Conservation (phyloP, 2,888 invertebrate species). For the Lacanobia wlatinum region DNA sequence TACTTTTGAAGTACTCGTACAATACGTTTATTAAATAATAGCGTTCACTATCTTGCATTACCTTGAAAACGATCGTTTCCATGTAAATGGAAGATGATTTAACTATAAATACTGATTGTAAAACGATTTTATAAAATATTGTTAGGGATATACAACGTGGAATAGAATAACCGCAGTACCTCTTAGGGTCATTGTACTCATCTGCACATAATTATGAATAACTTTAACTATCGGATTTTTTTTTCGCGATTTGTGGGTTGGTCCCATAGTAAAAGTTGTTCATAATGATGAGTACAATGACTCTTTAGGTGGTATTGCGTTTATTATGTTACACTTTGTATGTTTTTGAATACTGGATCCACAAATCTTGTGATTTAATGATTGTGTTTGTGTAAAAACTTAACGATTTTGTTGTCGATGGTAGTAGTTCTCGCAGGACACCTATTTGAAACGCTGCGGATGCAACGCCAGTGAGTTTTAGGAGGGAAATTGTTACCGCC, state of each 20-base stretch:
- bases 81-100: no score
- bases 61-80: background rate
- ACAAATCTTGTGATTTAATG: constrained; percentile 22
- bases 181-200: no score
- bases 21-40: background rate
- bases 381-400: constrained; percentile 37
- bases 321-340: background rate
- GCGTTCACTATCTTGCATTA: background rate
- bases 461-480: constrained; percentile 46
- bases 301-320: no score
- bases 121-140: no score
- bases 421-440: constrained; percentile 47
- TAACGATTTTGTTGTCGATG: constrained; percentile 32
- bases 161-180: no score
- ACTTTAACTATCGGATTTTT: no score
- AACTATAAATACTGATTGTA: no score
- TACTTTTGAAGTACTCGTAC: background rate
- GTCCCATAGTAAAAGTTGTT: no score
- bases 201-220: no score
- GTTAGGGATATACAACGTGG: no score
- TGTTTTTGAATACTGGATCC: background rate
- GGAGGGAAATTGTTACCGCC: constrained; percentile 14
- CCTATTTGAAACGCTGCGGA: constrained; percentile 14
- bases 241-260: no score
- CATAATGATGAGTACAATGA: no score